Evolutionary conservation across 2,113 vertebrate species (phyloP), one percentile per base, ranked within the genome.

Genomic region (Mormyrus lacerda): DNA sequence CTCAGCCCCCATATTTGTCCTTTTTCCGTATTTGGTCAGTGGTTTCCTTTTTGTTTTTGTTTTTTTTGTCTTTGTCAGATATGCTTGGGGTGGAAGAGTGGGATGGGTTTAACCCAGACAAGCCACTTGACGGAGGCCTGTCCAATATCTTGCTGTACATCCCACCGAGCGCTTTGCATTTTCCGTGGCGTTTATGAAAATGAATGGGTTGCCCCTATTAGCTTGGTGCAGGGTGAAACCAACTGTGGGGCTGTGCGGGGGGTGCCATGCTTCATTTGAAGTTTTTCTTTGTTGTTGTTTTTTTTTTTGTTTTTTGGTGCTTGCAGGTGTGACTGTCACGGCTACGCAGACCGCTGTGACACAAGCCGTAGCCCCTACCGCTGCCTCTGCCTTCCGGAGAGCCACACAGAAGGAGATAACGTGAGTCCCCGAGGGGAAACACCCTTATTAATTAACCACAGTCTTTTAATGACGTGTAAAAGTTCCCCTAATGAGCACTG

Each of bases 321-420:
- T 91, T 91, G 84, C 93, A 99, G 97, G 91, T 98, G 98, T 90
- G 96, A 97, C 91, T 99, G 98, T 94, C 93, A 97, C 0, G 97
- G 98, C 87, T 97, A 98, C 17, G 97, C 98, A 10, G 93, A 96
- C 91, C 90, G 89, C 35, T 99, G 98, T 24, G 95, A 99, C 51
- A 95, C 93, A 31, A 91, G 87, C 51, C 65, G 93, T 89, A 94
- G 90, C 5, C 97, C 96, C 0, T 99, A 98, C 89, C 94, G 91
- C 83, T 99, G 98, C 31, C 82, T 96, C 48, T 99, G 97, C 44
- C 55, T 96, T 48, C 93, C 92, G 82, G 96, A 97, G 90, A 98
- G 97, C 91, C 95, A 97, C 93, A 97, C 97, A 6, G 93, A 96
- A 89, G 98, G 98, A 92, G 93, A 93, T 92, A 97, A 97, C 3